Base-by-base conservation (phyloP, 1,140 invertebrate genomes). In the Psilanteris sp. region DNA sequence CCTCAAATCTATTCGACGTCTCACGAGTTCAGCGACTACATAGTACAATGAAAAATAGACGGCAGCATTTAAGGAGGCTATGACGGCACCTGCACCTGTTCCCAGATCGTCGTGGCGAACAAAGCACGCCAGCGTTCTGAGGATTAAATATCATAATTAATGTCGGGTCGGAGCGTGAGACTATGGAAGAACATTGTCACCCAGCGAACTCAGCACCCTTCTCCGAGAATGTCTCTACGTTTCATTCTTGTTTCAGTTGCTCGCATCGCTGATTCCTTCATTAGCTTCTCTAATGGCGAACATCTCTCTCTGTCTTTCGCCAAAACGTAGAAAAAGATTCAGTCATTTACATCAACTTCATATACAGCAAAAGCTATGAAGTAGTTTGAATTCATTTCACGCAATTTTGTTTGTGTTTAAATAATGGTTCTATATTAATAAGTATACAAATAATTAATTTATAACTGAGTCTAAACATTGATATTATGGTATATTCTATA, bases 111-210 rank as follows among this genome's bases (percentile, higher is more conserved):
- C 68, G 52, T 50, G 31, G 57, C 59, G 62, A 80, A 85, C 78
- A 85, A 84, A 84, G 75, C 68, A 66, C 59, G 68, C 64, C 50
- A 46, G 27, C 61, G 66, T 48, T 36, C 77, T 37, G 39, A 62
- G 81, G 79, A 86, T 85, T 85, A 86, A 86, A 84, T 85, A 85
- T 85, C 83, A 84, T 85, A 86, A 86, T 85, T 86, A 85, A 85
- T 82, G 81, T 84, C 67, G 77, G 43, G 71, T 75, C 44, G 57
- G 44, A 52, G 66, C 52, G 62, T 57, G 24, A 71, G 27, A 77
- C 76, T 74, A 29, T 55, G 41, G 54, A 76, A 59, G 77, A 79
- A 79, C 81, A 79, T 82, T 82, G 79, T 85, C 80, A 83, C 80
- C 80, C 73, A 78, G 78, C 72, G 78, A 81, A 83, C 81, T 78